Percentiles rank a stretch among this genome's conserved stretches.
phyloP scores from a whole-genome alignment of 2,888 invertebrate genomes.

The Acanthoscelides obtectus region DNA sequence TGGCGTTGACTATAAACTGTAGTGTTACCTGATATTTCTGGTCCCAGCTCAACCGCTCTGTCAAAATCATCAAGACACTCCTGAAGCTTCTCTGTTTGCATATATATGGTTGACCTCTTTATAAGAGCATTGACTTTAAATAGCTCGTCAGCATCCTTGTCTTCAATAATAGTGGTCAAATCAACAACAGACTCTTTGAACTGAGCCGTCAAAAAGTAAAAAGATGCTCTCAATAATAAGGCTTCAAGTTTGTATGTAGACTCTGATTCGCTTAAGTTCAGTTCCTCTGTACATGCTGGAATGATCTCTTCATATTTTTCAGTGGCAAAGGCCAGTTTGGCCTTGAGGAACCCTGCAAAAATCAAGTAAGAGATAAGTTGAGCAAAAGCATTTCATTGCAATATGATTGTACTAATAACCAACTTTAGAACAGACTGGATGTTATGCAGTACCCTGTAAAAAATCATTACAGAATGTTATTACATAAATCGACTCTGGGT shows the following conservation, averaged over 20 bases:
- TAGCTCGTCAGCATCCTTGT: constrained; percentile 57
- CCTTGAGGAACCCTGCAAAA: constrained; percentile 60
- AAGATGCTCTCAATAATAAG: constrained; percentile 76
- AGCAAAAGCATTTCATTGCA: too few species aligned
- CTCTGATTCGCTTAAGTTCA: constrained; percentile 58
- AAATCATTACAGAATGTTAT: too few species aligned
- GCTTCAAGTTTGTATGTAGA: constrained; percentile 65
- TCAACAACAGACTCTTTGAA: constrained; percentile 69
- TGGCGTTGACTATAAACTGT: too few species aligned
- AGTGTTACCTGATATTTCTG: constrained; percentile 52
- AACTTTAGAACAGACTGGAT: too few species aligned
- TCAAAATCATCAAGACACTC: constrained; percentile 76
- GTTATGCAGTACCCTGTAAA: too few species aligned
- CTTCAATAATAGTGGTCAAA: constrained; percentile 64
- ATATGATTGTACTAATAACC: too few species aligned
- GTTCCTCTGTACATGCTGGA: constrained; percentile 73
- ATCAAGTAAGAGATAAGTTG: neutral
- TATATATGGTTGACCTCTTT: constrained; percentile 78
- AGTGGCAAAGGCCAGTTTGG: constrained; percentile 63
- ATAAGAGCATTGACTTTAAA: constrained; percentile 81
- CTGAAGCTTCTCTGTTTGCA: constrained; percentile 72
- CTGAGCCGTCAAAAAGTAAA: constrained; percentile 73
- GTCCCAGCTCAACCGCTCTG: constrained; percentile 69
- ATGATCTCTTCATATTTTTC: constrained; percentile 76
- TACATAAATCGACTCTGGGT: too few species aligned